Conservation (phyloP, 2,888 invertebrate genomes). For the Pasiphila rectangulata region DNA sequence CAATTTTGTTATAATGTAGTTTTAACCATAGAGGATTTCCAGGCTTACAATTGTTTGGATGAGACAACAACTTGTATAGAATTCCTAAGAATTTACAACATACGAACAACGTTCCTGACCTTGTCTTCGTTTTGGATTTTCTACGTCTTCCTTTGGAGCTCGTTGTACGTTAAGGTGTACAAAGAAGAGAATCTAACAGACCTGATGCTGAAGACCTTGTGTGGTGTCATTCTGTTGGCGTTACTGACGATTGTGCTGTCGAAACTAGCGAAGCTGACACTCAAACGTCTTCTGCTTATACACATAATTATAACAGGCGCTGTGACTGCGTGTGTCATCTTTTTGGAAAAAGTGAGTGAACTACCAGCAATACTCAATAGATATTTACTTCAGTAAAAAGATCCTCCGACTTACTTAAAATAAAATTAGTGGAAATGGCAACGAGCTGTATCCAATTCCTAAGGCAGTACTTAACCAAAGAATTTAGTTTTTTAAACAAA, state of each 20-base stretch:
- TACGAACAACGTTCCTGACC: conserved; percentile 46
- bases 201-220: conserved; percentile 44
- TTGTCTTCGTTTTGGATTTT: conserved; percentile 52
- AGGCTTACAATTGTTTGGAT: conserved; percentile 66
- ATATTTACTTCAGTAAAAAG: too few relatives aligned
- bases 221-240: conserved; percentile 44
- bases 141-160: conserved; percentile 57
- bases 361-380: neutral
- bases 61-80: conserved; percentile 58
- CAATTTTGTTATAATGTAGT: too few relatives aligned
- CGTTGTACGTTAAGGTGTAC: conserved; percentile 54
- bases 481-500: too few relatives aligned
- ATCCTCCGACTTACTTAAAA: too few relatives aligned
- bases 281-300: conserved; percentile 49
- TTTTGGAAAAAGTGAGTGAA: conserved; percentile 42
- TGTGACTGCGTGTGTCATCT: conserved; percentile 40
- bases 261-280: conserved; percentile 44
- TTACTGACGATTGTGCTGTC: conserved; percentile 48
- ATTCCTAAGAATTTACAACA: conserved; percentile 55
- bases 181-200: conserved; percentile 33
- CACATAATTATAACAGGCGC: conserved; percentile 53
- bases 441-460: too few relatives aligned
- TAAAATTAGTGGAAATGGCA: too few relatives aligned
- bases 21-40: too few relatives aligned
- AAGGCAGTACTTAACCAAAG: too few relatives aligned